Evolutionary conservation across 2,113 vertebrate genomes (phyloP).

Genomic region (Crotophaga sulcirostris): DNA sequence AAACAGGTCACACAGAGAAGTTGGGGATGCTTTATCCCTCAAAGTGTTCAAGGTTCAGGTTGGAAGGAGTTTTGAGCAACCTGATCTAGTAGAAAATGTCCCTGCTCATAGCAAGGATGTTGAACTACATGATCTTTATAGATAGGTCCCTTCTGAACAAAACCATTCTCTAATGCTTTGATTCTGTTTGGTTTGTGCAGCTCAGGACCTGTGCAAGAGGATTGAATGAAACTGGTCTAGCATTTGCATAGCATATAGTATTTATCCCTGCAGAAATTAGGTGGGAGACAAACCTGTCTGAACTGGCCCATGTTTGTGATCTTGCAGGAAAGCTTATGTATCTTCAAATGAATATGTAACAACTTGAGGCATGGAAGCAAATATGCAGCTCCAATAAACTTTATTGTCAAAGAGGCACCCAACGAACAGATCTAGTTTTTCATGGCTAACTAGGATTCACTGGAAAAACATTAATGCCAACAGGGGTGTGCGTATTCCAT

Average conservation of each 20-base stretch:
- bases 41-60: background rate
- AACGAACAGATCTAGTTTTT: background rate
- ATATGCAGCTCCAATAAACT: background rate
- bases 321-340: background rate
- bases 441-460: background rate
- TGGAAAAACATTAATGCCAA: background rate
- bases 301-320: background rate
- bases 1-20: background rate
- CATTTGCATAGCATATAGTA: background rate
- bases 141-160: background rate
- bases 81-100: background rate
- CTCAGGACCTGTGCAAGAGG: background rate
- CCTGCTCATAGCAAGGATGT: accelerated
- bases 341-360: background rate
- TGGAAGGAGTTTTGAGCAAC: background rate
- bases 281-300: background rate
- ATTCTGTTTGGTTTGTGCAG: background rate
- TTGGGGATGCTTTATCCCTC: background rate
- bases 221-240: background rate
- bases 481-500: background rate
- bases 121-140: background rate
- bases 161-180: background rate
- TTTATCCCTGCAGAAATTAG: background rate
- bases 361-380: background rate
- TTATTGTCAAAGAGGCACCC: background rate